Base-by-base conservation (phyloP, 2,888 invertebrate species). In the Caenorhabditis wallacei region DNA sequence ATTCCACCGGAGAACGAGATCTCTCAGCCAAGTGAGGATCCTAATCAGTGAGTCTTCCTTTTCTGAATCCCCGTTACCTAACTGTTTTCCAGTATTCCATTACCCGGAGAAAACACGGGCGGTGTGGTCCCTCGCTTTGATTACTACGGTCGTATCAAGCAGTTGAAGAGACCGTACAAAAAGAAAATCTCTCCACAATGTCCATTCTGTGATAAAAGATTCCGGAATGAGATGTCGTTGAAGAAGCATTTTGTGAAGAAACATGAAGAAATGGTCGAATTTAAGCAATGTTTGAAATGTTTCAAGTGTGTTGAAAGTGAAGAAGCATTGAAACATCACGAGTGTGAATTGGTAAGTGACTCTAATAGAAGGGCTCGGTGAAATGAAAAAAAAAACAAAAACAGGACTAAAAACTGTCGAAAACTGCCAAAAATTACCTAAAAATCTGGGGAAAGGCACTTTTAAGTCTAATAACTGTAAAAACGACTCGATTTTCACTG, bases 161-260 rank as follows among this genome's bases (percentile, higher is more conserved):
- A 88, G 40, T 85, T 89, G 13, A 86, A 87, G 66, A 76, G 90
- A 10, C 85, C 88, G 18, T 92, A 89, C 83, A 90, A 90, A 75
- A 92, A 92, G 85, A 91, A 91, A 80, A 80, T 79, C n/a, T 91
- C 90, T 2, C 92, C 92, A 5, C 92, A 92, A 66, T 92, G 92
- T 79, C 90, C 92, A n/a, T 92, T 92, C 75, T 92, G 92, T 80
- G 92, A 92, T 81, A 92, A 92, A 75, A 88, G 92, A 8, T 92
- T 90, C 80, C 86, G 92, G 22, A 92, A 92, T 80, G 92, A 92
- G 66, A 86, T 89, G 61, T 90, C 90, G 1, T 85, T 92, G 20
- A 89, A 90, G 79, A 91, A 92, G 63, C 92, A 92, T 63, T 74
- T 87, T 24, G 37, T 59, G 16, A 85, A 87, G 56, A 82, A 91